phyloP scores from a whole-genome alignment of 2,113 vertebrate genomes.

The Ceyx melanurus region DNA sequence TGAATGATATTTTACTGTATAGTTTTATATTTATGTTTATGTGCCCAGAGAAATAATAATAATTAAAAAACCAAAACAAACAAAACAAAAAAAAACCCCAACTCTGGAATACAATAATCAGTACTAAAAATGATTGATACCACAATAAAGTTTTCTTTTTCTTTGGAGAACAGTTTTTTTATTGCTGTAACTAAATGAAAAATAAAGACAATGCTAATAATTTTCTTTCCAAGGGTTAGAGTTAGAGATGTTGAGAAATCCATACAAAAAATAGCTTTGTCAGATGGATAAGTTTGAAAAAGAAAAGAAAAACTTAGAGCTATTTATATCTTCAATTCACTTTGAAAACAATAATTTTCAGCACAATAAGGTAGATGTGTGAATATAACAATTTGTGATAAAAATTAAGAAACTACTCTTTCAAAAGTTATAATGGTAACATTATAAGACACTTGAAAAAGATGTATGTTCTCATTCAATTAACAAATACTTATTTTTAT shows the following conservation, averaged over 20 bases:
- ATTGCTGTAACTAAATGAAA: background rate
- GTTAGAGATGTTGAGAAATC: background rate
- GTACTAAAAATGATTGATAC: background rate
- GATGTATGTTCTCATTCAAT: background rate
- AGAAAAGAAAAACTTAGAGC: background rate
- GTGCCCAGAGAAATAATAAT: background rate
- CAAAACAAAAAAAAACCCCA: background rate
- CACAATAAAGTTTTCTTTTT: background rate
- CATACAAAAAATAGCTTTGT: background rate
- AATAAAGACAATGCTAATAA: background rate
- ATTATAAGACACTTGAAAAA: background rate
- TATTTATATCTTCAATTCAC: background rate
- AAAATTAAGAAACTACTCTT: background rate
- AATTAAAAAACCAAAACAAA: background rate
- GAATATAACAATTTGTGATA: background rate
- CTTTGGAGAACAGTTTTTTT: background rate
- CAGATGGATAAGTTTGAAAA: background rate
- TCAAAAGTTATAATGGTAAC: background rate
- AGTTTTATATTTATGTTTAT: background rate
- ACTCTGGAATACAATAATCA: background rate
- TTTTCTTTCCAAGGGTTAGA: background rate
- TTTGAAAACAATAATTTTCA: background rate
- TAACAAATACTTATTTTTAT: background rate
- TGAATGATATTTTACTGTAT: background rate
- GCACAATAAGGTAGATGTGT: rapidly evolving